Conservation (phyloP, 30 jellyfish, hydroid and myxozoan species). For the Aurelia aurita region DNA sequence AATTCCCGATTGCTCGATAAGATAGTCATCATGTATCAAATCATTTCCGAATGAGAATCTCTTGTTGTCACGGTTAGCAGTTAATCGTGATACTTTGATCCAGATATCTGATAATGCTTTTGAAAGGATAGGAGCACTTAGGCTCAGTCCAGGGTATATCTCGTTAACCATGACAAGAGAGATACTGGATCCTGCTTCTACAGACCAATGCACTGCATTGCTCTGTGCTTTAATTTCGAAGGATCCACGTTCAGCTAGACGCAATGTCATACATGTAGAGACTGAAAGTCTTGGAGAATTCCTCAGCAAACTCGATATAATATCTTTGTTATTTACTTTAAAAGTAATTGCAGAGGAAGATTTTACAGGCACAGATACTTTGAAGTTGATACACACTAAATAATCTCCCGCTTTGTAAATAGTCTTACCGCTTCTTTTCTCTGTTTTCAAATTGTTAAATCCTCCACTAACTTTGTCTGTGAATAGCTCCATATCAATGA, state of each 20-base stretch:
- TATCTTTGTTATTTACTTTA: not conserved
- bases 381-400: constrained; percentile 7
- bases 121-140: not conserved
- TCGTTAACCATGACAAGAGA: constrained; percentile 25
- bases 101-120: not conserved
- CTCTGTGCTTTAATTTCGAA: not conserved
- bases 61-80: not conserved
- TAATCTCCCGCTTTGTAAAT: constrained; percentile 7
- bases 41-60: constrained; percentile 14
- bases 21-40: constrained; percentile 20
- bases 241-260: not conserved
- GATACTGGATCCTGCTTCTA: constrained; percentile 17
- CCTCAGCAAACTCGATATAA: not conserved
- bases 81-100: constrained; percentile 15
- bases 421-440: too few species aligned
- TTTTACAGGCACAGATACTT: not conserved
- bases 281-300: not conserved
- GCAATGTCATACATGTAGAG: constrained; percentile 6
- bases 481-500: constrained; percentile 1
- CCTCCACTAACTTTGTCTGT: constrained; percentile 19
- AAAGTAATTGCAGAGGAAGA: not conserved
- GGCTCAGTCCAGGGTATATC: constrained; percentile 28
- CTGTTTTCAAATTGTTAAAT: not conserved
- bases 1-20: constrained; percentile 30
- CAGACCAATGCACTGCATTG: constrained; percentile 20